Evolutionary conservation across 1,140 invertebrate species (phyloP).

Genomic region (Heliconius eleuchia): DNA sequence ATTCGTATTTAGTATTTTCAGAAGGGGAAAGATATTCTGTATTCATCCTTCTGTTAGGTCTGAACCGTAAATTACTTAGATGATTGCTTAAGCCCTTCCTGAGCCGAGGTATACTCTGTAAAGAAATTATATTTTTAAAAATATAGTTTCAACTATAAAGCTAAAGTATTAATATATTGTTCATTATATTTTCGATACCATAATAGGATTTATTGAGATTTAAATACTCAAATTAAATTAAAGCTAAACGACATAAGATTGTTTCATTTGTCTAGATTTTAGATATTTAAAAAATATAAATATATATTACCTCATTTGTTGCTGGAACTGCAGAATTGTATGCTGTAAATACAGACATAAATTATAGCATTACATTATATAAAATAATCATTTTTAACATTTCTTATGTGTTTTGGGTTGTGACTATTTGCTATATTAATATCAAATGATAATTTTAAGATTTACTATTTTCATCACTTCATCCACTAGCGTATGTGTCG

Average conservation of each 20-base stretch:
- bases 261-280: no score
- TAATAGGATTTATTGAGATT: no score
- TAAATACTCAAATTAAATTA: no score
- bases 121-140: background rate
- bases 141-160: background rate
- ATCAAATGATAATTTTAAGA: no score
- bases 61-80: constrained; percentile 57
- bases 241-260: no score
- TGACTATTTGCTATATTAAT: no score
- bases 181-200: no score
- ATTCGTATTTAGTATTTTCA: constrained; percentile 70
- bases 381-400: background rate
- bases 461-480: no score
- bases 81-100: constrained; percentile 57
- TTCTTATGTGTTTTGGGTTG: no score
- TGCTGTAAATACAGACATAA: constrained; percentile 25
- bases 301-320: constrained; percentile 24
- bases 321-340: constrained; percentile 29
- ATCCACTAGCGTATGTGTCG: no score
- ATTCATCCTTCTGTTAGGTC: constrained; percentile 39
- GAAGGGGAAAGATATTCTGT: constrained; percentile 50
- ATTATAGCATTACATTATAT: background rate
- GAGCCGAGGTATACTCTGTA: constrained; percentile 50
- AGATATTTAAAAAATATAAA: background rate
- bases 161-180: constrained; percentile 9